Evolutionary conservation across 2,113 vertebrate species (phyloP).

Genomic region (Melozone crissalis): DNA sequence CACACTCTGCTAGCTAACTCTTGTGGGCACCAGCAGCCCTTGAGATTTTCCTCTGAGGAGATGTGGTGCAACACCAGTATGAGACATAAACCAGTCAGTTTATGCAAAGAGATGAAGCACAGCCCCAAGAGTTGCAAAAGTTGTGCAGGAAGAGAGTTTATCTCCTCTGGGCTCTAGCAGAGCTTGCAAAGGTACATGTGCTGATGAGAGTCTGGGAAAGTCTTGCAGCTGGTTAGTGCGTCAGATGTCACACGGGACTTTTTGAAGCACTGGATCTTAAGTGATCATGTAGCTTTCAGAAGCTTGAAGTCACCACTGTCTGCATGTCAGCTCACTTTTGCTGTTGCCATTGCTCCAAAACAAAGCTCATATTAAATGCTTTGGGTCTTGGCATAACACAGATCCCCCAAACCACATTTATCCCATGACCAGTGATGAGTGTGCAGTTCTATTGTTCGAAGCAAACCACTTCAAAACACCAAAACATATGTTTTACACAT

Average conservation of each 20-base stretch:
- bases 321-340: not conserved
- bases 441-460: slow-evolving; percentile 52
- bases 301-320: not conserved
- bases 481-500: not conserved
- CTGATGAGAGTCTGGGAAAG: not conserved
- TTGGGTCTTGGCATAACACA: not conserved
- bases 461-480: slow-evolving; percentile 32
- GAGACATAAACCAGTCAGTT: not conserved
- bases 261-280: not conserved
- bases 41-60: not conserved
- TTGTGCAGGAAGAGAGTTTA: not conserved
- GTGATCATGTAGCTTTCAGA: not conserved
- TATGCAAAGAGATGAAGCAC: not conserved
- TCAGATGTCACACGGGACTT: not conserved
- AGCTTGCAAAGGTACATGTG: not conserved
- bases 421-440: slow-evolving; percentile 45
- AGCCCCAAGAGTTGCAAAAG: not conserved
- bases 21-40: not conserved
- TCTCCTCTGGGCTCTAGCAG: not conserved
- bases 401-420: slow-evolving; percentile 36
- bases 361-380: slow-evolving; percentile 2
- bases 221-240: not conserved
- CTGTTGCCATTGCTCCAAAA: slow-evolving; percentile 14
- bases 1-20: not conserved
- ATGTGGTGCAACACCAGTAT: not conserved